Evolutionary conservation across 2,888 invertebrate genomes (phyloP).

Genomic region (Drymonia ruficornis): DNA sequence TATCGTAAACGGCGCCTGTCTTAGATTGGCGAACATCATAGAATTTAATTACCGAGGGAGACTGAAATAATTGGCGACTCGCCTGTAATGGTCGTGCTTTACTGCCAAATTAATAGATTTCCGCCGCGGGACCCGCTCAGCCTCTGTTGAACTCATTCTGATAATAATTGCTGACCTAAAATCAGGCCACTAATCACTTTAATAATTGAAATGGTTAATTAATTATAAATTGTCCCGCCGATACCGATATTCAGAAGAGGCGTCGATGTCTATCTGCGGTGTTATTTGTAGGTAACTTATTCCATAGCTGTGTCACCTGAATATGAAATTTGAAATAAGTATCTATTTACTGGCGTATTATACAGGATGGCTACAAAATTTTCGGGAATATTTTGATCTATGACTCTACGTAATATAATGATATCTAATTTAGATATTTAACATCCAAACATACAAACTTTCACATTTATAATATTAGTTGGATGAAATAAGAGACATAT

Average conservation of each 20-base stretch:
- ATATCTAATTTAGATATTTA: no score
- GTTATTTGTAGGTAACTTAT: conserved; percentile 21
- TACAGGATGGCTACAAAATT: no score
- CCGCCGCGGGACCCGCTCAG: conserved; percentile 62
- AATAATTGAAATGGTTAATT: conserved; percentile 47
- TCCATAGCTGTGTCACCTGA: background rate
- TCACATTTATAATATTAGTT: no score
- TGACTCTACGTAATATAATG: no score
- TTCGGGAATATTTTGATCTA: no score
- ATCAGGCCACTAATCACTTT: conserved; percentile 54
- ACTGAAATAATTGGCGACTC: conserved; percentile 78
- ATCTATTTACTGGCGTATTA: background rate
- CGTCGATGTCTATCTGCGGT: conserved; percentile 18
- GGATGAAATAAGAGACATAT: no score
- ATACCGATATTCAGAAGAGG: conserved; percentile 22
- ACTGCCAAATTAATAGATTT: conserved; percentile 80
- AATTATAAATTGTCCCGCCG: conserved; percentile 30
- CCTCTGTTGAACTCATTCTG: conserved; percentile 58
- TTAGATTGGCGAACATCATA: conserved; percentile 79
- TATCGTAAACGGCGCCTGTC: conserved; percentile 79
- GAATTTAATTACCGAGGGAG: conserved; percentile 80
- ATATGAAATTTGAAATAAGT: background rate
- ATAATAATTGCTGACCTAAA: conserved; percentile 73
- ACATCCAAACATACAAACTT: no score
- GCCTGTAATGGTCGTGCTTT: conserved; percentile 73